phyloP scores from a whole-genome alignment of 2,113 vertebrate species.

The Pelmatolapia mariae region DNA sequence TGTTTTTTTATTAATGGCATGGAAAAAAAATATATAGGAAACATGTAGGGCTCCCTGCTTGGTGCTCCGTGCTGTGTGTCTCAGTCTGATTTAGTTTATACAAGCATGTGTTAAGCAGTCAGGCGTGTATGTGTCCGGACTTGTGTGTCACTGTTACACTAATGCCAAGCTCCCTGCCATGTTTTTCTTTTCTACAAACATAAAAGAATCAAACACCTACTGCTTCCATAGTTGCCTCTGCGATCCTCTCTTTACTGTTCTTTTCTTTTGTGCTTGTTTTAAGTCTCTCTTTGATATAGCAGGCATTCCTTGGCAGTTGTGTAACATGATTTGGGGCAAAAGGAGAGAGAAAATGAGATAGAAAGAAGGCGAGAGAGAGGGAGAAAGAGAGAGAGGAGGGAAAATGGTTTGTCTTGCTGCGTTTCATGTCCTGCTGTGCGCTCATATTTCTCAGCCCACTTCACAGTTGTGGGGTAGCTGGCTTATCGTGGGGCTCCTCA shows the following conservation, averaged over 20 bases:
- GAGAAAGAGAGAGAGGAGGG: background rate
- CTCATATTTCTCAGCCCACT: slow-evolving; percentile 44
- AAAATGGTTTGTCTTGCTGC: slow-evolving; percentile 20
- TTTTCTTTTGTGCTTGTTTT: slow-evolving; percentile 17
- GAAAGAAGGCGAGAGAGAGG: background rate
- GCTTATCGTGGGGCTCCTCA: slow-evolving; percentile 40
- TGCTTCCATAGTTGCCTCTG: slow-evolving; percentile 1
- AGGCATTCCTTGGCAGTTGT: slow-evolving; percentile 59
- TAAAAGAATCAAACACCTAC: slow-evolving; percentile 21
- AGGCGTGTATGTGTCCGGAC: slow-evolving; percentile 16
- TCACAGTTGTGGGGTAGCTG: slow-evolving; percentile 30
- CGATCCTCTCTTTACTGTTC: background rate
- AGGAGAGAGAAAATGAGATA: background rate
- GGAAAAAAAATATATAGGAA: slow-evolving; percentile 54
- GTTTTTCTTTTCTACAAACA: slow-evolving; percentile 9
- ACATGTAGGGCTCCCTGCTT: slow-evolving; percentile 20
- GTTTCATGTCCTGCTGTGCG: slow-evolving; percentile 36
- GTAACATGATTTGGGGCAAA: slow-evolving; percentile 46
- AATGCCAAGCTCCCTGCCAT: slow-evolving; percentile 7
- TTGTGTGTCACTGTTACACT: slow-evolving; percentile 19
- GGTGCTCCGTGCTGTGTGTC: background rate
- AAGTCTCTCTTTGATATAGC: slow-evolving; percentile 39
- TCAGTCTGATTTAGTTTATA: slow-evolving; percentile 36
- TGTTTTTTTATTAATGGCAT: slow-evolving; percentile 47
- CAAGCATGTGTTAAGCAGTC: slow-evolving; percentile 40